phyloP scores from a whole-genome alignment of 2,113 vertebrate genomes.

The Scalopus aquaticus region DNA sequence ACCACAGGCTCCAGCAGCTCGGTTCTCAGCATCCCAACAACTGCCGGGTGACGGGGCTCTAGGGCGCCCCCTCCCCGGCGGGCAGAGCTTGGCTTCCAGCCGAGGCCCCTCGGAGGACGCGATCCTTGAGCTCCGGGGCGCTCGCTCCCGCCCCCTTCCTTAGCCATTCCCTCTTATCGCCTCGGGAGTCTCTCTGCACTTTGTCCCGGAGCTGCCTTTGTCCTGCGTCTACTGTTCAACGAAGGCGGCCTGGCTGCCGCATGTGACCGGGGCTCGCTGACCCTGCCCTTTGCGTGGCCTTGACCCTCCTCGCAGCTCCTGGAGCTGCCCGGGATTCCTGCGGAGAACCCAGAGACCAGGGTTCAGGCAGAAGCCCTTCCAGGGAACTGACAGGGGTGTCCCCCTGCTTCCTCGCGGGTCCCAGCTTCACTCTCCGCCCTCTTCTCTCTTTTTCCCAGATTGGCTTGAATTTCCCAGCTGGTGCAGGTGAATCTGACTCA shows the following conservation, averaged over 20 bases:
- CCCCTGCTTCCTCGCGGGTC: neutral
- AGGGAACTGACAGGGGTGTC: neutral
- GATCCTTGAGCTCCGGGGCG: neutral
- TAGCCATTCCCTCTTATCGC: conserved; percentile 47
- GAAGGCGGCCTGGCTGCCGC: neutral
- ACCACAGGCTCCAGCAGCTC: fast-evolving
- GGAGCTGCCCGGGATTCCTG: neutral
- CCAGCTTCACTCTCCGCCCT: neutral
- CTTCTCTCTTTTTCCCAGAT: neutral
- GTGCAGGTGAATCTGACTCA: neutral
- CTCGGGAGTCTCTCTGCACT: conserved; percentile 63
- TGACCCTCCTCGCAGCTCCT: neutral
- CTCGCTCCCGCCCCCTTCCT: conserved; percentile 39
- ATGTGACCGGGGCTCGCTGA: conserved; percentile 18
- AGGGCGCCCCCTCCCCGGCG: neutral
- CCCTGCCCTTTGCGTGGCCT: conserved; percentile 22
- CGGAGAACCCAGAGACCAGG: neutral
- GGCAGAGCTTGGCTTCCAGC: neutral
- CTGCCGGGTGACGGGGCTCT: neutral
- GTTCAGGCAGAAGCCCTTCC: neutral
- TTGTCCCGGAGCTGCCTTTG: conserved; percentile 53
- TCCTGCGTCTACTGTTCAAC: neutral
- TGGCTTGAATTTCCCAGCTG: neutral
- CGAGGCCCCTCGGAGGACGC: neutral
- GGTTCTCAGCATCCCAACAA: neutral